phyloP scores from a whole-genome alignment of 2,113 vertebrate species.

The Lethenteron reissneri region DNA sequence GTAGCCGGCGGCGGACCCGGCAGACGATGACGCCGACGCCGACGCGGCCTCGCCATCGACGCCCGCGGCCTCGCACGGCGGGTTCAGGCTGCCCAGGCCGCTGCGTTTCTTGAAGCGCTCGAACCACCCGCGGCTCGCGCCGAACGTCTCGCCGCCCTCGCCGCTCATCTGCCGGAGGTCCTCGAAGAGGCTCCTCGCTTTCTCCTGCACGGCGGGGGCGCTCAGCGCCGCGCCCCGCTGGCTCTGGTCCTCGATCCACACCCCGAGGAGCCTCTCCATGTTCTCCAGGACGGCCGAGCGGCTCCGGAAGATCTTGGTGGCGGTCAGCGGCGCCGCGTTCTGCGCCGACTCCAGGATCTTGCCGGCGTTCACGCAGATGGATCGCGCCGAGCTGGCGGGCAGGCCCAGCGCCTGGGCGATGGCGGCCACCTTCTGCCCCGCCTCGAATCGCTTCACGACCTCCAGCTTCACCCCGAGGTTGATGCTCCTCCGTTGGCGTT shows the following conservation, averaged over 20 bases:
- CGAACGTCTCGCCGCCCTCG: neutral
- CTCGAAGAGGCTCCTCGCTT: neutral
- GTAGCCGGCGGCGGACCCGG: neutral
- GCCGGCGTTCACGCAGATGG: neutral
- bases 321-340: neutral
- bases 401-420: neutral
- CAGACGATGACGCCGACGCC: neutral
- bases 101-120: neutral
- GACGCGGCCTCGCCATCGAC: neutral
- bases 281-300: neutral
- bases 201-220: neutral
- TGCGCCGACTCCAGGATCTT: neutral
- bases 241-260: neutral
- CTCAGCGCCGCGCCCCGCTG: neutral
- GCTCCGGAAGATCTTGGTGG: neutral
- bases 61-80: neutral
- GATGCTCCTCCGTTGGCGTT: neutral
- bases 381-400: neutral
- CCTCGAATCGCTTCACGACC: neutral
- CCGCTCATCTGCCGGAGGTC: neutral
- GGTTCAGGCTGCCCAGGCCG: neutral
- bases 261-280: neutral
- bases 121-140: neutral
- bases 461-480: slow-evolving; percentile 1
- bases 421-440: neutral